Base-by-base conservation (phyloP, 2,113 vertebrate species). In the Formicarius rufipectus region DNA sequence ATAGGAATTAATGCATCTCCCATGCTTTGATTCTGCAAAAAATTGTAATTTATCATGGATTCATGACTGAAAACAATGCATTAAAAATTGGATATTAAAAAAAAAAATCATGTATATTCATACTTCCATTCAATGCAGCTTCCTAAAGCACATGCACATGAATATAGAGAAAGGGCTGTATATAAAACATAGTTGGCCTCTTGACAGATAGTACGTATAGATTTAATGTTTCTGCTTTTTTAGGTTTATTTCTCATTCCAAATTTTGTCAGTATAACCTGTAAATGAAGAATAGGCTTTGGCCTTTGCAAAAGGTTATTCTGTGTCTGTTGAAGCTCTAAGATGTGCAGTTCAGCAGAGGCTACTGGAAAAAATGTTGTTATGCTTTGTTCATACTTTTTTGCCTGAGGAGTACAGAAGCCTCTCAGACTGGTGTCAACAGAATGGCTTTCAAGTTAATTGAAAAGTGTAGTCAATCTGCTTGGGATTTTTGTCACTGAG, bases 381-480 rank as follows among this genome's bases (percentile, higher is more conserved):
- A 81, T 89, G 16, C 72, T 93, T 94, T 89, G 47, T 37, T 87
- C 63, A 73, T 56, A 68, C 28, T 87, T 91, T 91, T 40, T 93
- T 89, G 87, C 84, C 84, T 42, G 58, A 91, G 87, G 89, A 96
- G 10, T 49, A 87, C 25, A 82, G 81, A 92, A 35, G 17, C 25
- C 49, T 94, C 74, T 56, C 52, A 75, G 49, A 33, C 33, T 82
- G 31, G 53, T 92, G 69, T 89, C 86, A 81, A 72, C 56, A 93
- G 49, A 90, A 84, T 6, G 17, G 23, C 62, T 95, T 97, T 97
- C 87, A 89, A 95, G 66, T 76, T 95, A 95, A 92, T 87, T 96
- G 63, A 94, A 95, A 93, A 93, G 39, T 49, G 9, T 80, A 68
- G 63, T 62, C 52, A 94, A 56, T 85, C 55, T 94, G 31, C 24